phyloP scores from a whole-genome alignment of 2,113 vertebrate genomes.

The Siniperca knerii region DNA sequence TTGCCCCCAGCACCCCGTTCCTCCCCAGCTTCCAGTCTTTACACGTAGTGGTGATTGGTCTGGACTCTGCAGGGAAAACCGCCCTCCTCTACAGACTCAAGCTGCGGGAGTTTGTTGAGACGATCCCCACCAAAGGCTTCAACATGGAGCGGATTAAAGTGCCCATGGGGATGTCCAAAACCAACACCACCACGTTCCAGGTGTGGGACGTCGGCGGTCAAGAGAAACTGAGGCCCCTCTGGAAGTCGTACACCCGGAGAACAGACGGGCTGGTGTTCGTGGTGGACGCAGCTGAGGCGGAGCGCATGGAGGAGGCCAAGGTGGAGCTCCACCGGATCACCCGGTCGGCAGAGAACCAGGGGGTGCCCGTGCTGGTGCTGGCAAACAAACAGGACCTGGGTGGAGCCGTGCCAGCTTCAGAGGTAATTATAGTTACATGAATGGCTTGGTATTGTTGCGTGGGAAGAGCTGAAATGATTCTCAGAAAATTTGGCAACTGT shows the following conservation, averaged over 20 bases:
- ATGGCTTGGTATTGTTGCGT: neutral
- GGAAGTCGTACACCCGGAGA: conserved; percentile 88
- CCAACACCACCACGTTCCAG: conserved; percentile 83
- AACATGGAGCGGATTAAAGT: conserved; percentile 88
- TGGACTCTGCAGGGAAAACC: conserved; percentile 89
- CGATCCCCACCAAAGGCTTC: conserved; percentile 88
- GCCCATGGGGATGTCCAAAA: conserved; percentile 77
- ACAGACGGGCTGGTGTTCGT: conserved; percentile 89
- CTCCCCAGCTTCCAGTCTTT: conserved; percentile 84
- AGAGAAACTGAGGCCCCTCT: conserved; percentile 89
- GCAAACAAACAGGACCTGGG: conserved; percentile 89
- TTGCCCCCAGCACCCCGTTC: conserved; percentile 80
- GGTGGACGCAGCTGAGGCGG: conserved; percentile 84
- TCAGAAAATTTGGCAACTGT: neutral
- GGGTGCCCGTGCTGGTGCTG: conserved; percentile 84
- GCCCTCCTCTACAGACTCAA: conserved; percentile 88
- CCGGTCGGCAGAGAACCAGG: conserved; percentile 85
- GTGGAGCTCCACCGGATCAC: conserved; percentile 86
- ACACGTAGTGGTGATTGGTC: conserved; percentile 86
- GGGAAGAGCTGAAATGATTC: too few relatives aligned
- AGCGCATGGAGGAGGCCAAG: conserved; percentile 89
- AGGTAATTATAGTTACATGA: conserved; percentile 54
- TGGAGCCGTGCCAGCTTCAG: conserved; percentile 74
- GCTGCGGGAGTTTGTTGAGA: conserved; percentile 88
- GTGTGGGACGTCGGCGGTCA: conserved; percentile 90